A percentile compares a stretch with the other conserved stretches of the same genome.
Conservation (phyloP, 2,113 vertebrate genomes). For the Crocuta crocuta region DNA sequence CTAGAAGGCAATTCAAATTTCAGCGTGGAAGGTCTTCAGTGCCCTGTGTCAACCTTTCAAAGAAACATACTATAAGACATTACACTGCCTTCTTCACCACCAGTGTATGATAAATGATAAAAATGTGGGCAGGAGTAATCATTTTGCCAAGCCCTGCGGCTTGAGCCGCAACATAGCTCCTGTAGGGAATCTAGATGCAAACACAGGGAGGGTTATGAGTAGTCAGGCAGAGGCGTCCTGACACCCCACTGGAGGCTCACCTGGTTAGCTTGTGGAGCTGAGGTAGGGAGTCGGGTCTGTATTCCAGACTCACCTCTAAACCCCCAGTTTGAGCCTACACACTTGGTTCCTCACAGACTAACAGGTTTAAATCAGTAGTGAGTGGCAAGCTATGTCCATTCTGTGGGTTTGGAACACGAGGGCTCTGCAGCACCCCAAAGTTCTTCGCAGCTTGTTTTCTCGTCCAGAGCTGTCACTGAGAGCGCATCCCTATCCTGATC, state of each 20-base stretch:
- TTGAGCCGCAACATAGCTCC: not conserved
- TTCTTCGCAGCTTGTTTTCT: not conserved
- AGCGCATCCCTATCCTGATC: not conserved
- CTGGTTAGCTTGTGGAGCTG: not conserved
- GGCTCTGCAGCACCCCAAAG: not conserved
- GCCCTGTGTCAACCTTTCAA: not conserved
- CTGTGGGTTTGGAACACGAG: not conserved
- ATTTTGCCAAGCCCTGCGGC: not conserved
- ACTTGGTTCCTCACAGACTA: not conserved
- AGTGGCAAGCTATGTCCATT: not conserved
- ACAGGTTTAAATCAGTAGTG: not conserved
- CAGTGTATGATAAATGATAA: not conserved
- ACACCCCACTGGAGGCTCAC: not conserved
- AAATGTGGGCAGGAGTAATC: not conserved
- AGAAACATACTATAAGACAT: not conserved
- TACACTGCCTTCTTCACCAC: not conserved
- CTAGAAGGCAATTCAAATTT: not conserved
- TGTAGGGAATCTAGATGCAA: not conserved
- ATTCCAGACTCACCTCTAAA: not conserved
- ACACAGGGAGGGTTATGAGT: rapidly evolving
- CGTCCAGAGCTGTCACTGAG: not conserved
- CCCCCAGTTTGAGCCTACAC: not conserved
- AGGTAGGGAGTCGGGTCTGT: not conserved
- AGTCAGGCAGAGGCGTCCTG: too few species aligned
- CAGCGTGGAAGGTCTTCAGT: not conserved